Base-by-base conservation (phyloP, 2,888 invertebrate genomes). In the Neuroscelio doddi region DNA sequence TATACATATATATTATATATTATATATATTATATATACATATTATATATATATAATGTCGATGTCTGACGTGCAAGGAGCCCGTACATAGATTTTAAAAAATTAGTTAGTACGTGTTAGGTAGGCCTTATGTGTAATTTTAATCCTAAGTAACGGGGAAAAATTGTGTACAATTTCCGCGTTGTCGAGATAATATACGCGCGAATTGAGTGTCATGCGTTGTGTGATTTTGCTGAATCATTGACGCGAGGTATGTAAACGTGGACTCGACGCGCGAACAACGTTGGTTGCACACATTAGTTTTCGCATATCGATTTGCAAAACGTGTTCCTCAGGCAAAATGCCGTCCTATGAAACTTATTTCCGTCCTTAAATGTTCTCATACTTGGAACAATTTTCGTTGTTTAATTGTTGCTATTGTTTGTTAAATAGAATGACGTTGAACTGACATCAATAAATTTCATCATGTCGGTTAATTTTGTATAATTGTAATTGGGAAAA, bases 31-130 rank as follows among this genome's bases (percentile, higher is more conserved):
- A 69, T 74, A 70, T 74, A 70, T 67, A 72, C 68, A 71, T 66
- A 71, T 64, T 61, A 75, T 73, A 76, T 76, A 78, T 71, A 77
- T 75, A 75, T 61, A 71, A 71, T 65, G 66, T 78, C 72, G 72
- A 75, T 83, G 80, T 82, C 77, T 80, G 78, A 81, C 78, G 81
- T 82, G 80, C 79, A 81, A 82, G 78, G 47, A 51, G 51, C 30
- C 77, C 77, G 73, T 69, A 42, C 61, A 59, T 65, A 65, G 52
- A 59, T 66, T 70, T 62, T 62, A 68, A 64, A 38, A 47, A 36
- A 62, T 32, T 66, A 73, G 68, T 45, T 69, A 71, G 64, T 68
- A 64, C 41, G 50, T 70, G 70, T 73, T 70, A 68, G 61, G 42
- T 68, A 57, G 59, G 47, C 53, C 15, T 34, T 53, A 49, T 59